Evolutionary conservation across 2,113 vertebrate genomes (phyloP).

Genomic region (human): DNA sequence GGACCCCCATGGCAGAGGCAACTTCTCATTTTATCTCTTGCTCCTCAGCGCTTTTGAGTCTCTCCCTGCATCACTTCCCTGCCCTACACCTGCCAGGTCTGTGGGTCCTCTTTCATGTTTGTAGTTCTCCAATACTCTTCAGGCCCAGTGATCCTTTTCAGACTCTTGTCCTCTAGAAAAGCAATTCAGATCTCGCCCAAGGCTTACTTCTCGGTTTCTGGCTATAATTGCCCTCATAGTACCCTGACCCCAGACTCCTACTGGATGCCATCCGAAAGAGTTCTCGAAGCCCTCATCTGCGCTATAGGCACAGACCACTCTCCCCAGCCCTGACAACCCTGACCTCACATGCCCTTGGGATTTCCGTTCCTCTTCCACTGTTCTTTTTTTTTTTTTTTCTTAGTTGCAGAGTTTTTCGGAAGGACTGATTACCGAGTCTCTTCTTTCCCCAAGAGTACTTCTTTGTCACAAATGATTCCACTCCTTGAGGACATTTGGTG

Average conservation of each 20-base stretch:
- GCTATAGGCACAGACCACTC: accelerated
- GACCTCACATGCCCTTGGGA: not conserved
- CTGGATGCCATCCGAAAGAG: accelerated
- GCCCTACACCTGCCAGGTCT: not conserved
- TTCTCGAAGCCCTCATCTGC: not conserved
- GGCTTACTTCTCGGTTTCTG: not conserved
- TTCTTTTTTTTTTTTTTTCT: not conserved
- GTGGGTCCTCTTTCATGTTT: not conserved
- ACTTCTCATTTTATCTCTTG: not conserved
- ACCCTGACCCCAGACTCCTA: not conserved
- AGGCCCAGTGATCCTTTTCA: not conserved
- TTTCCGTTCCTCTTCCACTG: not conserved
- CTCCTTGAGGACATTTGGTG: constrained; percentile 34
- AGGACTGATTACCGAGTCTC: constrained; percentile 18
- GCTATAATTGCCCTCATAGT: not conserved
- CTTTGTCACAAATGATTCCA: constrained; percentile 29
- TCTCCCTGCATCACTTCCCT: not conserved
- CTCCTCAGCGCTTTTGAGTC: not conserved
- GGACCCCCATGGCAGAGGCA: not conserved
- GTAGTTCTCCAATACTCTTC: not conserved
- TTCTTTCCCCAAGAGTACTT: not conserved
- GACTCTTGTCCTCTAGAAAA: not conserved
- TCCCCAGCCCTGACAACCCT: not conserved
- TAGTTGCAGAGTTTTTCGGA: not conserved
- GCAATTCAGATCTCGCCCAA: not conserved